Evolutionary conservation across 2,113 vertebrate genomes (phyloP), one percentile per base, ranked within the genome.

Genomic region (Gasterosteus nipponicus): DNA sequence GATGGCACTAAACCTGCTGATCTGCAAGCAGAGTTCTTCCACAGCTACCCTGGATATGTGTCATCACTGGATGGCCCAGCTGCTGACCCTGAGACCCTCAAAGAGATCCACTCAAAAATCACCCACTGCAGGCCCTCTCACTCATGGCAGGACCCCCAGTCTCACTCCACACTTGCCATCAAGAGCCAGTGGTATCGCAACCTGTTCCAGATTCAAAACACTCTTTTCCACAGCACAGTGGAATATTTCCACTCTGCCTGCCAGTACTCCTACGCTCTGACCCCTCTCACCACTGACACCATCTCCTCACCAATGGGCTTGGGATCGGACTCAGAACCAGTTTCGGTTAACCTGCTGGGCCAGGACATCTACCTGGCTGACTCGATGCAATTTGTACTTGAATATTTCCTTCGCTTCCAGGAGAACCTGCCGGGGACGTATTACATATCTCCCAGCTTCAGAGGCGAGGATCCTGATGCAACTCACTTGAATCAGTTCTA

Each of bases 401-500:
- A 95, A 86, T 95, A 95, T 78, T 94, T 94, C 69, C 89, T 95
- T 74, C 92, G 94, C n/a, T 94, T 95, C 54, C 94, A 94, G 49
- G 93, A 95, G 1, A 89, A 90, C 56, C 83, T 95, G 10, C 84
- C 83, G 1, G 94, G 94, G 7, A 80, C 92, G 7, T 95, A 95
- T 65, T 95, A 95, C 38, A 86, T 95, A 67, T 95, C 94, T 10
- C 89, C 94, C 68, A 95, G 94, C 86, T 95, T 95, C 54, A 83
- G 94, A 82, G 94, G 94, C 7, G 94, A 95, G 78, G 93, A 95
- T 73, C 94, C 93, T 51, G 94, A 95, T 73, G 47, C 93, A 57
- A 93, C 94, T 42, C 94, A 95, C 81, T 83, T 95, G 62, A 95
- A 95, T 64, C 94, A 95, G 82, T 95, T 95, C 84, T 95, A 94